These are phyloP conservation scores for Hippocampus abdominalis DNA, from an alignment of 2,113 vertebrate species.

Conservation along the genomic window DNA sequence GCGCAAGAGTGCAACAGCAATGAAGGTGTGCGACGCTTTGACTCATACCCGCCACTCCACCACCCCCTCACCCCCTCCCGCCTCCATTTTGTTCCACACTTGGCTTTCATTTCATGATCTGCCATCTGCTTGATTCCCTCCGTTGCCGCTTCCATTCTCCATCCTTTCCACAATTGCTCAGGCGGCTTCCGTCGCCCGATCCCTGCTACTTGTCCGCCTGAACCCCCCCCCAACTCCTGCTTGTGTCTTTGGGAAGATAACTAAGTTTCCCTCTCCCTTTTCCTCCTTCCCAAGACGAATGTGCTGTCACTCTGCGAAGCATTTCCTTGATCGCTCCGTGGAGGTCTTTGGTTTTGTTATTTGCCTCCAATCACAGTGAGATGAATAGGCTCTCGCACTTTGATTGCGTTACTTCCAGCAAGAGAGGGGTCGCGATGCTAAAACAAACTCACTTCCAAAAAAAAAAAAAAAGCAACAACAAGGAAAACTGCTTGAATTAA, in stretches of 20 bases:
- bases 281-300: constrained; percentile 8
- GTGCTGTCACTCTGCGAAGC: constrained; percentile 23
- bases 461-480: background rate
- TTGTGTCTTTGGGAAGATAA: background rate
- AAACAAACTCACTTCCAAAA: background rate
- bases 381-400: background rate
- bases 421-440: background rate
- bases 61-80: background rate
- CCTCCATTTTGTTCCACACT: constrained; percentile 2
- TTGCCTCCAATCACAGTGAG: constrained; percentile 3
- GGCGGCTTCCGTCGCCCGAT: background rate
- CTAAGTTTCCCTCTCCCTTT: constrained; percentile 4
- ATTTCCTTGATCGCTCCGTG: constrained; percentile 49
- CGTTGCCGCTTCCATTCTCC: background rate
- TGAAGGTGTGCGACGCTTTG: background rate
- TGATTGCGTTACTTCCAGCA: background rate
- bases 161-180: background rate
- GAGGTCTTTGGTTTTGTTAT: constrained; percentile 7
- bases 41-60: background rate
- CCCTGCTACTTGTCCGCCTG: background rate
- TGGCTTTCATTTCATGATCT: background rate
- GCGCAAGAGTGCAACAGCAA: background rate
- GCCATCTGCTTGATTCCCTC: background rate
- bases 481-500: background rate
- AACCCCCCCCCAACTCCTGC: too few species aligned